phyloP scores from a whole-genome alignment of 2,113 vertebrate genomes.

The Elanus axillaris region DNA sequence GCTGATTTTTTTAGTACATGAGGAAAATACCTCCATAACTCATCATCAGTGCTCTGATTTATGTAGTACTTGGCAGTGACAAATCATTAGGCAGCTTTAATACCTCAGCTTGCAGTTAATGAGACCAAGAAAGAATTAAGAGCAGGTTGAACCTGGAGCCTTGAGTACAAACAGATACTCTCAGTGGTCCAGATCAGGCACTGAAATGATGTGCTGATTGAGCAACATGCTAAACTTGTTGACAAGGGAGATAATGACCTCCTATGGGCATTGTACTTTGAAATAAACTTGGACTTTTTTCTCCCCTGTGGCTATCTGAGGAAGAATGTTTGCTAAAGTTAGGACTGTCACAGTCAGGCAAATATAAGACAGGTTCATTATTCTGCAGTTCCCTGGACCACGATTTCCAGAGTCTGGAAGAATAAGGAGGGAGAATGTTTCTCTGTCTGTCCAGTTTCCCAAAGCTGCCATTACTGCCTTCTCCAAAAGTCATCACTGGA shows the following conservation, averaged over 20 bases:
- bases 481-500: not conserved
- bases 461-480: not conserved
- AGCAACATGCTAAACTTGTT: not conserved
- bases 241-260: not conserved
- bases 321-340: not conserved
- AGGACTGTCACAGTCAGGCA: not conserved
- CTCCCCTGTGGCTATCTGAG: not conserved
- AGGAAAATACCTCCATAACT: not conserved
- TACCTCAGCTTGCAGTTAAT: slow-evolving; percentile 9
- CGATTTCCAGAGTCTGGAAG: not conserved
- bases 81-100: slow-evolving; percentile 15
- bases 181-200: not conserved
- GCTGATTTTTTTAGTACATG: not conserved
- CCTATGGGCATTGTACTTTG: not conserved
- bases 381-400: not conserved
- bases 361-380: not conserved
- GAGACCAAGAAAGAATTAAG: not conserved
- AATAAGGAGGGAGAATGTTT: not conserved
- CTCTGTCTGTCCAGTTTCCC: not conserved
- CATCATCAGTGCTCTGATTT: slow-evolving; percentile 27
- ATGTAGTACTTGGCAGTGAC: slow-evolving; percentile 2
- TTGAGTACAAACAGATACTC: not conserved
- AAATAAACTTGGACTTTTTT: not conserved
- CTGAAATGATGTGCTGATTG: not conserved
- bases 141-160: not conserved